Conservation (phyloP, 2,888 invertebrate species). For the Phyllotreta cruciferae region DNA sequence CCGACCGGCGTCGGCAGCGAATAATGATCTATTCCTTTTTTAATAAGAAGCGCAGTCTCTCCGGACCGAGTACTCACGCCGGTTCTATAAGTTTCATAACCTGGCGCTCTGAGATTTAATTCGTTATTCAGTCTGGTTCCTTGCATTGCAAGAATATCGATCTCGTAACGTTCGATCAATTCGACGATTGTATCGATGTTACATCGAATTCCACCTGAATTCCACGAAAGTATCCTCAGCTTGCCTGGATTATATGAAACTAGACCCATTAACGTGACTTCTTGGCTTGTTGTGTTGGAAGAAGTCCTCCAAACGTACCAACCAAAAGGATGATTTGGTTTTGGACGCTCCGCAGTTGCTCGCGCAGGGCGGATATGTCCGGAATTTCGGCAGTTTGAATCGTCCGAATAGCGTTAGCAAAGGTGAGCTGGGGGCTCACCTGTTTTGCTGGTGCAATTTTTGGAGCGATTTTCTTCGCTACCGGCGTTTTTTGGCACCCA, state of each 20-base stretch:
- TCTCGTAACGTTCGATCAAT: conserved; percentile 2
- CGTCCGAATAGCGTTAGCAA: too few relatives aligned
- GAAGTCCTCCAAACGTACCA: too few relatives aligned
- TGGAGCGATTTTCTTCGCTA: neutral
- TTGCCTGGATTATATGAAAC: neutral
- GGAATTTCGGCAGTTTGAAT: too few relatives aligned
- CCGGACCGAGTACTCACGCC: neutral
- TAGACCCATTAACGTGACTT: too few relatives aligned
- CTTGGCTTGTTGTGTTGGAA: too few relatives aligned
- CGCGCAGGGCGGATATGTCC: too few relatives aligned
- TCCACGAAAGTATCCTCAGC: conserved; percentile 11
- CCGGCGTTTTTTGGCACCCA: conserved; percentile 2
- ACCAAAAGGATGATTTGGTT: neutral
- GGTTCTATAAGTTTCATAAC: conserved; percentile 1
- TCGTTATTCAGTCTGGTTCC: too few relatives aligned
- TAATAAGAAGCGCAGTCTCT: neutral
- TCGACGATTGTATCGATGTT: neutral
- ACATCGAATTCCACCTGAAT: neutral
- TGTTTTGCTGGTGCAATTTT: neutral
- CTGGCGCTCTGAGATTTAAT: conserved; percentile 1
- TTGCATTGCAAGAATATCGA: too few relatives aligned
- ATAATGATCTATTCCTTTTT: conserved; percentile 8
- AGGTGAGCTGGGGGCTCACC: too few relatives aligned
- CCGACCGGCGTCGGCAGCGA: neutral
- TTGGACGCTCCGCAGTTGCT: too few relatives aligned